These are phyloP conservation scores for Anhinga rufa DNA, from an alignment of 2,113 vertebrate genomes.

Conservation along the genomic window DNA sequence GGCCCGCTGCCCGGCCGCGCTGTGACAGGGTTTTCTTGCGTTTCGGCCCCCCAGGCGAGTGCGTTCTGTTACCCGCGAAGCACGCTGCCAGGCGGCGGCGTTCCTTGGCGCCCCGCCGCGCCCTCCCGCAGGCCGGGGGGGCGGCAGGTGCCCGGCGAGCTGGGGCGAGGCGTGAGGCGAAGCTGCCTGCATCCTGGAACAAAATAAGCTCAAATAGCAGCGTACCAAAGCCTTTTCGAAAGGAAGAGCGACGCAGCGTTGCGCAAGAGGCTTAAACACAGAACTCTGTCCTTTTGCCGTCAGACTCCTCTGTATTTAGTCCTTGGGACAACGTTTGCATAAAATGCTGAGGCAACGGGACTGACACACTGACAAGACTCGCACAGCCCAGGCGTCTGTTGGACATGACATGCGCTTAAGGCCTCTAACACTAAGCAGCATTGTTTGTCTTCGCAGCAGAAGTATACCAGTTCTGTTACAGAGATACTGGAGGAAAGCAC, in stretches of 20 bases:
- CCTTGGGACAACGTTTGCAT: neutral
- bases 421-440: conserved; percentile 73
- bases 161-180: neutral
- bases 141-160: neutral
- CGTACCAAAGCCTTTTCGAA: neutral
- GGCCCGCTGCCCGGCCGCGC: no score
- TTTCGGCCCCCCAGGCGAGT: no score
- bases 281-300: neutral
- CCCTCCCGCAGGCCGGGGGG: neutral
- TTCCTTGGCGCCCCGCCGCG: no score
- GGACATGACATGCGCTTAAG: conserved; percentile 49
- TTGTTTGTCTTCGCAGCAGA: conserved; percentile 24
- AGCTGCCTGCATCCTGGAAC: neutral
- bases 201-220: neutral
- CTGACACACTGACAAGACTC: neutral
- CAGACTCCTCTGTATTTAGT: conserved; percentile 27
- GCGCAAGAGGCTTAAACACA: neutral
- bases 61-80: no score
- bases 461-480: neutral
- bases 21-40: no score
- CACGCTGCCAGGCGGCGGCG: no score
- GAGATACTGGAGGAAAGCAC: conserved; percentile 5
- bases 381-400: neutral
- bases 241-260: neutral
- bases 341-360: conserved; percentile 5